phyloP scores from a whole-genome alignment of 2,113 vertebrate species.

The Brachirus orientalis region DNA sequence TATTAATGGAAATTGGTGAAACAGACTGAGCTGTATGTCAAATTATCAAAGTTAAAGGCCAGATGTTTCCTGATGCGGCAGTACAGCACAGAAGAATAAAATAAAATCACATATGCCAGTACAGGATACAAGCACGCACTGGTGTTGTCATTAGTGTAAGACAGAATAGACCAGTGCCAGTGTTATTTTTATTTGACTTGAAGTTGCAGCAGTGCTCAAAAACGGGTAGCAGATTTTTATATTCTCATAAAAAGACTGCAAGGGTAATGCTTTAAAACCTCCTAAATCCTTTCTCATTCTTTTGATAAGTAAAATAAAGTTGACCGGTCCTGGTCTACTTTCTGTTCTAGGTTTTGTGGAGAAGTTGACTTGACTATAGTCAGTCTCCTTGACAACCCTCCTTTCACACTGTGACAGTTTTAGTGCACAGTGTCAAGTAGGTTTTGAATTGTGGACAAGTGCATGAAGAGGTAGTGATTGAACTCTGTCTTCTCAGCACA shows the following conservation, averaged over 20 bases:
- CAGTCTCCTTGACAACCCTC: not conserved
- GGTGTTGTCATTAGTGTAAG: slow-evolving; percentile 3
- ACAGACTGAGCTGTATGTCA: slow-evolving; percentile 14
- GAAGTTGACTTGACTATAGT: not conserved
- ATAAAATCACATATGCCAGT: not conserved
- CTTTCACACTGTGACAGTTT: not conserved
- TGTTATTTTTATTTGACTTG: too few relatives aligned
- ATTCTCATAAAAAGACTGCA: slow-evolving; percentile 42
- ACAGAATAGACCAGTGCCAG: too few relatives aligned
- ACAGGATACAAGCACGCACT: not conserved
- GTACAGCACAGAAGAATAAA: not conserved
- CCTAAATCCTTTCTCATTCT: slow-evolving; percentile 24
- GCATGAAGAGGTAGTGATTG: not conserved
- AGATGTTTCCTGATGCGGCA: slow-evolving; percentile 21
- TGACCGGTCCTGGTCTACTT: not conserved
- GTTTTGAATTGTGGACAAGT: not conserved
- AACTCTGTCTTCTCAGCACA: not conserved
- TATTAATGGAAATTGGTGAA: slow-evolving; percentile 3
- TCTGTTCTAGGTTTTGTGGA: not conserved
- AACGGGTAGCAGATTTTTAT: slow-evolving; percentile 37
- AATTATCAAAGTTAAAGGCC: slow-evolving; percentile 1
- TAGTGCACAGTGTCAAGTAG: not conserved
- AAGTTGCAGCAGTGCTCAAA: slow-evolving; percentile 15
- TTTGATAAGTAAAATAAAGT: slow-evolving; percentile 24
- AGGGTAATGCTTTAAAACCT: slow-evolving; percentile 12